Percentiles rank a stretch among this genome's conserved stretches.
These are phyloP conservation scores for Sesia apiformis DNA, from an alignment of 2,888 invertebrate species.

Conservation along the genomic window DNA sequence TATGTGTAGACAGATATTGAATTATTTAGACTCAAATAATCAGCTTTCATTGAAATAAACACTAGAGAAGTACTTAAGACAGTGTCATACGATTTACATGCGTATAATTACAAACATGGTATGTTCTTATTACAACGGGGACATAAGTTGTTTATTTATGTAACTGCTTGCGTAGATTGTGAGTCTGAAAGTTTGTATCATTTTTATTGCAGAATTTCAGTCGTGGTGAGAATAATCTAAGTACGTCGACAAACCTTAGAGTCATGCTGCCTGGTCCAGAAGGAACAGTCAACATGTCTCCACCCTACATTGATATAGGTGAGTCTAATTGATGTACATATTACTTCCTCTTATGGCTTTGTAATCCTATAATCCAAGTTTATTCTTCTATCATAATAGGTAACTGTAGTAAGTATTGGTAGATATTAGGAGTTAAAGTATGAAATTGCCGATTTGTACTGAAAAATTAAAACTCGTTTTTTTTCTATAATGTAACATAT, in stretches of 20 bases:
- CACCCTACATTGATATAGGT: conserved; percentile 56
- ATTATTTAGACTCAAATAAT: no score
- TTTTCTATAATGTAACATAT: no score
- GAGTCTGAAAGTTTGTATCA: conserved; percentile 38
- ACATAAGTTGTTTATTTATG: conserved; percentile 51
- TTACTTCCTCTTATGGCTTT: neutral
- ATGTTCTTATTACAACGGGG: conserved; percentile 1
- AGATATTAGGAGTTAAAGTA: no score
- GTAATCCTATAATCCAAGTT: no score
- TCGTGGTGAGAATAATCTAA: conserved; percentile 43
- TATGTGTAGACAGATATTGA: no score
- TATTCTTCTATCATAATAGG: no score
- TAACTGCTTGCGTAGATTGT: conserved; percentile 37
- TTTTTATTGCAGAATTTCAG: conserved; percentile 48
- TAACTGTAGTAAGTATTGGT: no score
- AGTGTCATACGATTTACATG: no score
- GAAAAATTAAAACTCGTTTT: no score
- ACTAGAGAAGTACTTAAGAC: no score
- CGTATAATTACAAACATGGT: neutral
- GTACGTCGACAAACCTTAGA: conserved; percentile 43
- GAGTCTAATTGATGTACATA: neutral
- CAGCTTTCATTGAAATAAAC: no score
- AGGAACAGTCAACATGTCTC: conserved; percentile 39
- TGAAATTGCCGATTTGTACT: no score
- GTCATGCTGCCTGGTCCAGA: conserved; percentile 51